Base-by-base conservation (phyloP, 92 coral and sea anemone species). In the Palythoa heliodiscus region DNA sequence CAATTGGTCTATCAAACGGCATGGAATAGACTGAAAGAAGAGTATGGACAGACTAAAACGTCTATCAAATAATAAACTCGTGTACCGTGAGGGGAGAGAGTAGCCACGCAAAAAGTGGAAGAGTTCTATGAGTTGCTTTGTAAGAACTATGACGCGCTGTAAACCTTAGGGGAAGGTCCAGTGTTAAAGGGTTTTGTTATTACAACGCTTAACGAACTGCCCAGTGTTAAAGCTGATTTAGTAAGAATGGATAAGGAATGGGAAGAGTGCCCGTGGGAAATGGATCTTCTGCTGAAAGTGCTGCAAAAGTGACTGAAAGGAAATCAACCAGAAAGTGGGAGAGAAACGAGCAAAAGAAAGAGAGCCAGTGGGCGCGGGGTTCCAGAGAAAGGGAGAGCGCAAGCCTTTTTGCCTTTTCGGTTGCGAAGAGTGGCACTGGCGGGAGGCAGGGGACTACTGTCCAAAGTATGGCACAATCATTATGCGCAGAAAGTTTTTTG, bases 61-160 rank as follows among this genome's bases (percentile, higher is more conserved):
- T 87, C 77, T 83, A 87, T 11, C 82, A 87, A 52, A 87, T 90
- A 11, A 40, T 37, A 29, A 87, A 84, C 63, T 53, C 87, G 25
- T 83, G 6, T 39, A 72, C 29, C 74, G 83, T 75, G 63, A 9
- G 2, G 84, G 77, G 70, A n/a, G n/a, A n/a, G 35, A 29, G 35
- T 29, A 29, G 35, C 35, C 35, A 29, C 35, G 35, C 35, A 29
- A 29, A 29, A 64, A 38, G 83, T 88, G 73, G 83, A 83, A 19
- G 95, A 90, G 25, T 90, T 92, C 22, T 92, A 88, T 72, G 91
- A 92, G 47, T 73, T 23, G 11, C n/a, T 85, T 37, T 84, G 91
- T 52, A 90, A 76, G 52, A 84, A 77, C 70, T 58, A 52, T 64
- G 93, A 92, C 79, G 93, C 93, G 11, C 47, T 91, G 47, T 89